phyloP scores from a whole-genome alignment of 2,797 vertebrate species.

The Mus minutoides region DNA sequence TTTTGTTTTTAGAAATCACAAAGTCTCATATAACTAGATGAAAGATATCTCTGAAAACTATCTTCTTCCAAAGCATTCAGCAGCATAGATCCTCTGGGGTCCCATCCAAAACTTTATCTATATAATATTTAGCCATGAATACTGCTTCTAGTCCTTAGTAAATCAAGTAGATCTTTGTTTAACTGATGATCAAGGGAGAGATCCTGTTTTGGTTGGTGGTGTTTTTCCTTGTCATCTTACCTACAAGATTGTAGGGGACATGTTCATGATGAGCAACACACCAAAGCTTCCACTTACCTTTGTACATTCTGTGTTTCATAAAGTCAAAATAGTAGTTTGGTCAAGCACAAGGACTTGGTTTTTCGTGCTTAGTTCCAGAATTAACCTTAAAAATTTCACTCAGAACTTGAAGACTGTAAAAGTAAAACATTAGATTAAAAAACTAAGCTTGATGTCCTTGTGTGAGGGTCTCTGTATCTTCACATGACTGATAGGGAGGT shows the following conservation, averaged over 20 bases:
- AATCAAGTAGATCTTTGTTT: background rate
- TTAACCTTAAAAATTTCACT: background rate
- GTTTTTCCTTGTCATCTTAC: background rate
- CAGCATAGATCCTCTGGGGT: background rate
- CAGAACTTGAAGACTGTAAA: background rate
- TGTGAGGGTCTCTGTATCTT: too few relatives aligned
- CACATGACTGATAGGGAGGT: background rate
- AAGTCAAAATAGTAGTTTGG: background rate
- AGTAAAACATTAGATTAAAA: background rate
- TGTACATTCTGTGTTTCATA: background rate
- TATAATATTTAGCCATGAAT: background rate
- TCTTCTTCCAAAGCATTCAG: background rate
- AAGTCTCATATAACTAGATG: background rate
- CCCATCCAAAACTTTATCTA: background rate
- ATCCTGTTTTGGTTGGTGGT: background rate
- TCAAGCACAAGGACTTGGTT: background rate
- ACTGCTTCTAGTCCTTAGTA: background rate
- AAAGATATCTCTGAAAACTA: background rate
- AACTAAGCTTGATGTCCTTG: background rate
- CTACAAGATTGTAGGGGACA: rapidly evolving
- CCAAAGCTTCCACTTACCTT: too few relatives aligned
- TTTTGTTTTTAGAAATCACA: background rate
- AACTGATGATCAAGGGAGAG: background rate
- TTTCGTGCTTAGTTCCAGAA: background rate
- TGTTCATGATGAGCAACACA: too few relatives aligned